Evolutionary conservation across 2,113 vertebrate species (phyloP), one percentile per base, ranked within the genome.

Genomic region (Himantopus leucocephalus): DNA sequence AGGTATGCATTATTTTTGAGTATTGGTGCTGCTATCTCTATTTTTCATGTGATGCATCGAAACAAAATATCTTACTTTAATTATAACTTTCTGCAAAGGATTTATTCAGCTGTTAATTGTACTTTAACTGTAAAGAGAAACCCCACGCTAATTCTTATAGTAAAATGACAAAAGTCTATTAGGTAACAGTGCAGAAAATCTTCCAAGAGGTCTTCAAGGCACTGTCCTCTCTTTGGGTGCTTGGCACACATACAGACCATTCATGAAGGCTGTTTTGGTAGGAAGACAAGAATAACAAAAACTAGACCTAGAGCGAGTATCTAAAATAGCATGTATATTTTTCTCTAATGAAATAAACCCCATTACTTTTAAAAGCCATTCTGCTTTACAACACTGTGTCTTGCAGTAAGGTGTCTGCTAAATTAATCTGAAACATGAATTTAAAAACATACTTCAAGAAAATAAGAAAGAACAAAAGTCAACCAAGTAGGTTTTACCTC

Each of bases 331-430:
- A 62, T 82, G 92, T 79, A 72, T 55, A 79, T 81, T 72, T 90
- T 97, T 88, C 88, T 88, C 87, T 84, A 87, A 83, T 79, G 85
- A 96, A 96, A 97, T 94, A 94, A 96, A 97, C n/a, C 32, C 73
- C 50, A 64, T 72, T 73, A 82, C 60, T 92, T 95, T 83, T 91
- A 96, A 89, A 97, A 94, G 62, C 21, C 24, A 81, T 79, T 92
- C 37, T 93, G 59, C 34, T 93, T 96, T 94, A 89, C 84, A 95
- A 75, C 15, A 24, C 81, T 82, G 64, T 78, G 45, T 67, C 83
- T 91, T 97, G 92, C 87, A 96, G 92, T 88, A 91, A 83, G 11
- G 58, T 79, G 35, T 89, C 53, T 53, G 85, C 91, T 79, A 66
- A 92, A 94, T 80, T 67, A 79, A 96, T 84, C n/a, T 50, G 55